Percentiles rank a stretch among this genome's conserved stretches.
These are phyloP conservation scores for Eufriesea mexicana DNA, from an alignment of 1,140 invertebrate species.

Conservation along the genomic window DNA sequence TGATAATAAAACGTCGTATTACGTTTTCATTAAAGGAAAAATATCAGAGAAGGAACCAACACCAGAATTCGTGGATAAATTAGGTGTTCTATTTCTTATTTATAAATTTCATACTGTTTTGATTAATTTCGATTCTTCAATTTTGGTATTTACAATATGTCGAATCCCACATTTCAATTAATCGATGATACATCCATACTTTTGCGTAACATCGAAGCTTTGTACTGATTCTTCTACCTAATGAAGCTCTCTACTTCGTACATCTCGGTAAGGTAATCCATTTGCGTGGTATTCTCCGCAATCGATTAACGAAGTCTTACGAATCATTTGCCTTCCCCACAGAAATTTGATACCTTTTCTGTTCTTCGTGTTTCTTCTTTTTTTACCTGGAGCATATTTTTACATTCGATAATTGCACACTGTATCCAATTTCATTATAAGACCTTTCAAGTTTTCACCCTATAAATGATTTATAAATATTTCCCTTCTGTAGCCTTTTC, in stretches of 20 bases:
- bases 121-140: neutral
- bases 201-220: constrained; percentile 15
- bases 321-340: constrained; percentile 13
- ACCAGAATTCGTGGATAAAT: constrained; percentile 55
- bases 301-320: constrained; percentile 65
- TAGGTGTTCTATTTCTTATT: constrained; percentile 56
- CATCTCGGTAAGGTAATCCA: constrained; percentile 37
- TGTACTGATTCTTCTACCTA: constrained; percentile 25
- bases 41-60: constrained; percentile 49
- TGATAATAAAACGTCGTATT: constrained; percentile 23
- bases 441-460: neutral
- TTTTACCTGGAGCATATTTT: neutral
- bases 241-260: neutral
- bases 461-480: constrained; percentile 39
- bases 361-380: too few relatives aligned
- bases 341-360: constrained; percentile 15
- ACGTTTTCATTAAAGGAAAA: constrained; percentile 17
- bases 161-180: neutral
- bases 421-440: neutral
- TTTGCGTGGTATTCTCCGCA: constrained; percentile 25
- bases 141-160: neutral
- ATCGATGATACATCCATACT: neutral
- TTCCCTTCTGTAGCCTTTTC: constrained; percentile 82
- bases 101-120: neutral
- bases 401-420: neutral